phyloP scores from a whole-genome alignment of 2,888 invertebrate genomes.

The Unio delphinus region DNA sequence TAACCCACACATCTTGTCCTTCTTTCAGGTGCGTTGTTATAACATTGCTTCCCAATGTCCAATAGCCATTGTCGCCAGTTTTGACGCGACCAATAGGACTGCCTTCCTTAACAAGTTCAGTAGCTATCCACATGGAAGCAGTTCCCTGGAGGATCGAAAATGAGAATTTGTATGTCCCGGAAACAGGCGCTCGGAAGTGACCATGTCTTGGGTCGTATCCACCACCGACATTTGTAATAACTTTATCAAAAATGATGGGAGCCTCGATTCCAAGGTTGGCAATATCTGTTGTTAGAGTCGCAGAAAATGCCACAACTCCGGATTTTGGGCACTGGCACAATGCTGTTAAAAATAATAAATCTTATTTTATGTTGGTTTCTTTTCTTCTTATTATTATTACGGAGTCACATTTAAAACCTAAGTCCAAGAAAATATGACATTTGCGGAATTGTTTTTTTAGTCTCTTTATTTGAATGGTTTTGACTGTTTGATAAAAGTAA shows the following conservation, averaged over 20 bases:
- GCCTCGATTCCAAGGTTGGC: slow-evolving; percentile 60
- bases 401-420: not conserved
- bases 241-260: slow-evolving; percentile 59
- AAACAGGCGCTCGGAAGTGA: slow-evolving; percentile 63
- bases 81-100: slow-evolving; percentile 25
- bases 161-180: slow-evolving; percentile 64
- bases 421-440: not conserved
- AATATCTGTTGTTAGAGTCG: slow-evolving; percentile 58
- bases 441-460: too few species aligned
- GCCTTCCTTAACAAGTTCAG: slow-evolving; percentile 23
- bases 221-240: slow-evolving; percentile 65
- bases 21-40: slow-evolving; percentile 20
- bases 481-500: too few species aligned
- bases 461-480: too few species aligned
- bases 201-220: slow-evolving; percentile 63
- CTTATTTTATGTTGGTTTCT: too few species aligned
- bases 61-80: slow-evolving; percentile 37
- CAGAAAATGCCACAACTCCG: slow-evolving; percentile 62
- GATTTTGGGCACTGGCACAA: slow-evolving; percentile 28
- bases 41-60: slow-evolving; percentile 33
- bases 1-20: slow-evolving; percentile 34
- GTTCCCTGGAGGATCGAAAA: slow-evolving; percentile 28
- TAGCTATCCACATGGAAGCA: slow-evolving; percentile 27
- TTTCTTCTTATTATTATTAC: not conserved
- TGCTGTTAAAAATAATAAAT: slow-evolving; percentile 9